Conservation (phyloP, 1,140 invertebrate species). For the Pseudobourletiella spinata region DNA sequence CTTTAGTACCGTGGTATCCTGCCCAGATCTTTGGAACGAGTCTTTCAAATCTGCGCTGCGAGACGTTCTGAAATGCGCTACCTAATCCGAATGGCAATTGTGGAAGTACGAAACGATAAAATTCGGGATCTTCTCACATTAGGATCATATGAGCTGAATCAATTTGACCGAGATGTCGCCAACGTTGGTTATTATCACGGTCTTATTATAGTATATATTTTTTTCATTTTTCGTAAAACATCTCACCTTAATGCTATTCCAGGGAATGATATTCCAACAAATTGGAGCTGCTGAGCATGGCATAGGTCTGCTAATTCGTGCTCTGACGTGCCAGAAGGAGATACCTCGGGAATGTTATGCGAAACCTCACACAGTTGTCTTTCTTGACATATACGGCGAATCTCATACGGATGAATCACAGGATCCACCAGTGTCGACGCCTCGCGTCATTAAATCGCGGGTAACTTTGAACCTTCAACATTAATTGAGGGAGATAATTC, state of each 20-base stretch:
- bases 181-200: too few relatives aligned
- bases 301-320: slow-evolving; percentile 16
- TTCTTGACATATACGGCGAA: slow-evolving; percentile 16
- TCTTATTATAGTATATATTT: too few relatives aligned
- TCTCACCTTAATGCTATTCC: background rate
- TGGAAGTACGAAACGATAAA: slow-evolving; percentile 18
- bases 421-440: background rate
- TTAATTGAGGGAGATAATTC: too few relatives aligned
- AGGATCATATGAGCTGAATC: slow-evolving; percentile 12
- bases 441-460: slow-evolving; percentile 4
- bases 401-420: background rate
- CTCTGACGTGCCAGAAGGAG: slow-evolving; percentile 15
- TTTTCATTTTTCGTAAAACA: too few relatives aligned
- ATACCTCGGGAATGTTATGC: slow-evolving; percentile 7
- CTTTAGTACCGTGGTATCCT: slow-evolving; percentile 23
- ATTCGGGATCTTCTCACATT: slow-evolving; percentile 27
- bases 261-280: slow-evolving; percentile 15
- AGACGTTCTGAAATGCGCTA: slow-evolving; percentile 5
- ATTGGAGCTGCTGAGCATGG: slow-evolving; percentile 23
- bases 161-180: slow-evolving; percentile 11
- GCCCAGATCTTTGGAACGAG: slow-evolving; percentile 13
- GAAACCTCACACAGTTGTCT: slow-evolving; percentile 19
- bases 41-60: slow-evolving; percentile 7
- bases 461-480: too few relatives aligned
- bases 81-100: slow-evolving; percentile 10